Evolutionary conservation across 2,113 vertebrate genomes (phyloP).

Genomic region (Actenoides lindsayi): DNA sequence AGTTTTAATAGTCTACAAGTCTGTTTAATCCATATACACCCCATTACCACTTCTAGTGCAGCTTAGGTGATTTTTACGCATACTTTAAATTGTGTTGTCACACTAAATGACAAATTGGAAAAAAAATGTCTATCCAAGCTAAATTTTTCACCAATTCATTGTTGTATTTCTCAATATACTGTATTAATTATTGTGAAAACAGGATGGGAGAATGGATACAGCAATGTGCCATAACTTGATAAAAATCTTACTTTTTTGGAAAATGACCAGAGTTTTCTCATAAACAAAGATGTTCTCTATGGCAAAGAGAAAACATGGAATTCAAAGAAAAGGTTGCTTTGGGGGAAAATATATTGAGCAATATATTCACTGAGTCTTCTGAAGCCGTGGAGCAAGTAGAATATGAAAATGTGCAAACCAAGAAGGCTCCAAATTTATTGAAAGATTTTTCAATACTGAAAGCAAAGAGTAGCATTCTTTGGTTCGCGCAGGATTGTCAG

Average conservation of each 20-base stretch:
- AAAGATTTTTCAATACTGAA: not conserved
- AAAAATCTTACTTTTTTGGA: not conserved
- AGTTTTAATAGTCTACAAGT: not conserved
- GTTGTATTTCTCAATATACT: not conserved
- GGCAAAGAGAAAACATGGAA: not conserved
- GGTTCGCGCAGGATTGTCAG: not conserved
- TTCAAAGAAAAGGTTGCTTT: not conserved
- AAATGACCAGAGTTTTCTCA: not conserved
- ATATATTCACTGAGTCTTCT: not conserved
- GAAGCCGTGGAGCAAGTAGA: not conserved
- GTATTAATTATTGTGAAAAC: not conserved
- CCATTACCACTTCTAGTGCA: not conserved
- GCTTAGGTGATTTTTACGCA: not conserved
- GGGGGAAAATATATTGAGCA: not conserved
- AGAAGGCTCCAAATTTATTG: not conserved
- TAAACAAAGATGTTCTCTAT: not conserved
- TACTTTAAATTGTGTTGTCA: not conserved
- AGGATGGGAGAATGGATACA: not conserved
- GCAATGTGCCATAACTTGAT: not conserved
- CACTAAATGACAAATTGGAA: not conserved
- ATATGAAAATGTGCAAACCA: not conserved
- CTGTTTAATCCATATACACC: not conserved
- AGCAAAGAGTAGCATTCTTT: not conserved
- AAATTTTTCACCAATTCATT: not conserved
- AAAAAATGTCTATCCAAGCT: not conserved